These are phyloP conservation scores for Sminthurinus aureus DNA, from an alignment of 2,888 invertebrate species.

Conservation along the genomic window DNA sequence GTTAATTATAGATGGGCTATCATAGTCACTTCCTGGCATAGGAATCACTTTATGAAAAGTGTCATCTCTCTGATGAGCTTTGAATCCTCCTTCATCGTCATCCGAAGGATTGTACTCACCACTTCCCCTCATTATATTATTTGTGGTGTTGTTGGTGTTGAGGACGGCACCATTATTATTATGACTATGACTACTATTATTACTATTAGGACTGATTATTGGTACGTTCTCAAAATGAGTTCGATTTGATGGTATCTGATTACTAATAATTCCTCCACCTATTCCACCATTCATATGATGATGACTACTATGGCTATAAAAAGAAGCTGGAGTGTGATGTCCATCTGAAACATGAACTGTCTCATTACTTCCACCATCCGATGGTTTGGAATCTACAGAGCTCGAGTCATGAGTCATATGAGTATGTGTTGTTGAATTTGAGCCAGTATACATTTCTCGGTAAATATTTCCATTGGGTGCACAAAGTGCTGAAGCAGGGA, in stretches of 20 bases:
- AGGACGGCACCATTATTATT: constrained; percentile 29
- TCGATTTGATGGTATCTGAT: constrained; percentile 8
- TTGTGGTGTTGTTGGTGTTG: too few species aligned
- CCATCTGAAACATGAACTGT: constrained; percentile 59
- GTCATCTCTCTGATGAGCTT: constrained; percentile 44
- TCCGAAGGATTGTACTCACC: constrained; percentile 52
- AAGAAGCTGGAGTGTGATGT: constrained; percentile 54
- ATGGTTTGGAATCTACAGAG: constrained; percentile 59
- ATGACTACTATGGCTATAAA: constrained; percentile 46
- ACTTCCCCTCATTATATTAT: not conserved
- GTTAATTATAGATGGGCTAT: constrained; percentile 59
- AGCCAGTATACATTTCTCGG: constrained; percentile 59
- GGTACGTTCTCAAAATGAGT: constrained; percentile 40
- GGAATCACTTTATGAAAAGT: constrained; percentile 58
- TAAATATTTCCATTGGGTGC: constrained; percentile 55
- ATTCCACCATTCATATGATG: constrained; percentile 19
- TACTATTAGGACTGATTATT: constrained; percentile 11
- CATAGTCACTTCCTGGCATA: constrained; percentile 57
- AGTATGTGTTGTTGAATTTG: constrained; percentile 54
- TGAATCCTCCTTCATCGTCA: constrained; percentile 59
- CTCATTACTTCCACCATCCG: constrained; percentile 58
- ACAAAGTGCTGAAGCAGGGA: constrained; percentile 59
- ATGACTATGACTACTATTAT: not conserved
- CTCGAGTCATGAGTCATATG: constrained; percentile 56
- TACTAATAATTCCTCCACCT: not conserved